Evolutionary conservation across 2,888 invertebrate genomes (phyloP).

Genomic region (Apotomis capreana): DNA sequence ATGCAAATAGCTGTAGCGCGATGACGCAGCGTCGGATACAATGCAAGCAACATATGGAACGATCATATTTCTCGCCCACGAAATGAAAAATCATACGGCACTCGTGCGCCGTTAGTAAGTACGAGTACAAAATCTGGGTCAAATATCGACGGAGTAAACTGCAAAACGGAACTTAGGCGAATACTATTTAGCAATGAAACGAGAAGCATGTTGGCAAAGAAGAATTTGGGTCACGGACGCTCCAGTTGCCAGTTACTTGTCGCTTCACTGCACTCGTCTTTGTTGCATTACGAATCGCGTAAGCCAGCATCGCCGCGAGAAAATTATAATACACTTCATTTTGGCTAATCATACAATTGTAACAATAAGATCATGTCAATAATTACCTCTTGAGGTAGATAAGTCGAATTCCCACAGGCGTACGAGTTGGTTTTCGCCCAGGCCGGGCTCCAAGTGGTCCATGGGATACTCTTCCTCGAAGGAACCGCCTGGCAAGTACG

Average conservation of each 20-base stretch:
- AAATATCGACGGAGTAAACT: conserved; percentile 44
- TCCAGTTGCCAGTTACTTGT: conserved; percentile 73
- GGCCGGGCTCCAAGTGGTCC: conserved; percentile 92
- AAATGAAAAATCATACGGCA: conserved; percentile 25
- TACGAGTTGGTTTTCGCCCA: conserved; percentile 92
- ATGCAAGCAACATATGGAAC: conserved; percentile 53
- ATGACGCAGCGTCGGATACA: conserved; percentile 56
- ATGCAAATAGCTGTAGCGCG: conserved; percentile 59
- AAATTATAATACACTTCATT: not conserved
- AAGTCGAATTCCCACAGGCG: conserved; percentile 89
- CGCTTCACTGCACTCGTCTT: conserved; percentile 74
- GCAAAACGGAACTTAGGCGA: conserved; percentile 56
- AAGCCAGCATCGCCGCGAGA: conserved; percentile 20
- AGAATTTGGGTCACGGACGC: conserved; percentile 77
- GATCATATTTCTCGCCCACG: conserved; percentile 48
- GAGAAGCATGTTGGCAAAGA: conserved; percentile 67
- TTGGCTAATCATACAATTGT: not conserved
- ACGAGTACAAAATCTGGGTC: conserved; percentile 1
- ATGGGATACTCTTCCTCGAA: conserved; percentile 88
- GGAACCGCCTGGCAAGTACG: conserved; percentile 89
- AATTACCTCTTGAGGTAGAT: conserved; percentile 76
- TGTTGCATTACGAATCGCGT: conserved; percentile 59
- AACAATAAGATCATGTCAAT: not conserved
- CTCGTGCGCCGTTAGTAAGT: not conserved
- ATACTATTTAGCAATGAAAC: conserved; percentile 64